A percentile compares a stretch with the other conserved stretches of the same genome.
Evolutionary conservation across 2,113 vertebrate genomes (phyloP).

Genomic region (Rhinichthys klamathensis): DNA sequence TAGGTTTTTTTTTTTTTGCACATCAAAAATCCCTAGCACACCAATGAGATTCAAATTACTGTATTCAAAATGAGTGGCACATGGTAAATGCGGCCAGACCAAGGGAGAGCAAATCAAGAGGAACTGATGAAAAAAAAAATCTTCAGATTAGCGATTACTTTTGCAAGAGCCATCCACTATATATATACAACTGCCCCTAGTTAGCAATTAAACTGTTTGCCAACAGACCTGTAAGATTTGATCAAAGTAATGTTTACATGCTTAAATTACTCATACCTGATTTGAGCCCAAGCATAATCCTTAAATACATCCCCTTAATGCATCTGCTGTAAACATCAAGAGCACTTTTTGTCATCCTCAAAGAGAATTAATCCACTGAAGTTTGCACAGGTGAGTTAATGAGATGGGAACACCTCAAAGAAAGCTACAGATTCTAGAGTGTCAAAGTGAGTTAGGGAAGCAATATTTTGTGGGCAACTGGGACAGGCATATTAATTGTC

Average conservation of each 20-base stretch:
- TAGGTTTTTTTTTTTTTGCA: conserved; percentile 63
- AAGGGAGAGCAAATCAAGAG: conserved; percentile 47
- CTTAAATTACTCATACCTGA: conserved; percentile 21
- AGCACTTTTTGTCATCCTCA: conserved; percentile 40
- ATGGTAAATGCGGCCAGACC: conserved; percentile 63
- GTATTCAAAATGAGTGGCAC: conserved; percentile 58
- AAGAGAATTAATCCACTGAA: conserved; percentile 51
- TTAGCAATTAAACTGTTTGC: conserved; percentile 45
- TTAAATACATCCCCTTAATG: neutral
- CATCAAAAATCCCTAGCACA: conserved; percentile 62
- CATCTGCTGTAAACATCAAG: conserved; percentile 41
- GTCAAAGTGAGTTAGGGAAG: conserved; percentile 64
- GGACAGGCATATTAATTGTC: conserved; percentile 49
- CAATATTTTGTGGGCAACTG: conserved; percentile 55
- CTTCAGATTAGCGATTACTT: too few relatives aligned
- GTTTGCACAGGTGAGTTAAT: conserved; percentile 62
- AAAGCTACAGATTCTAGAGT: conserved; percentile 51
- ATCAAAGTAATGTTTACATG: conserved; percentile 44
- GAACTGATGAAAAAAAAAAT: conserved; percentile 49
- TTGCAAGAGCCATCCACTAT: conserved; percentile 7
- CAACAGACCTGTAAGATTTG: conserved; percentile 31
- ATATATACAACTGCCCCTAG: neutral
- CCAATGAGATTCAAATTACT: conserved; percentile 67
- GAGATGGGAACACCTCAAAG: conserved; percentile 51
- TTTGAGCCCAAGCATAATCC: conserved; percentile 23